These are phyloP conservation scores for Pogonocherus hispidulus DNA, from an alignment of 2,888 invertebrate species.

Conservation along the genomic window DNA sequence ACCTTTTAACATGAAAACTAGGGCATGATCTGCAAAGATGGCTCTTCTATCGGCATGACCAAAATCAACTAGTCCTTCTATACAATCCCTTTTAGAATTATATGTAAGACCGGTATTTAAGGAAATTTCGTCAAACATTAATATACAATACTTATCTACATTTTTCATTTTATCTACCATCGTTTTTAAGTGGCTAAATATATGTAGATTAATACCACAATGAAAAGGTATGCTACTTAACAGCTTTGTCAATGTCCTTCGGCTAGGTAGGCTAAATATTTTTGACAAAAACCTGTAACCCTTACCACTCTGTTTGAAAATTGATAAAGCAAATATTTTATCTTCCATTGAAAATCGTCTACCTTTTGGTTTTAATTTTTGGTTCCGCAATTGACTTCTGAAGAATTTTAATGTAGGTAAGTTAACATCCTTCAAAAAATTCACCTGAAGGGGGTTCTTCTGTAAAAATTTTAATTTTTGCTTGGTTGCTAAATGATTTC, in stretches of 20 bases:
- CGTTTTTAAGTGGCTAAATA: slow-evolving; percentile 40
- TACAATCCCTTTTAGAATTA: slow-evolving; percentile 37
- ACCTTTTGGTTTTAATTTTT: slow-evolving; percentile 3
- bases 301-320: slow-evolving; percentile 45
- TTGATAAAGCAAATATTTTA: slow-evolving; percentile 35
- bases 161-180: slow-evolving; percentile 34
- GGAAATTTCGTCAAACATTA: slow-evolving; percentile 49
- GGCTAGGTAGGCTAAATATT: slow-evolving; percentile 48
- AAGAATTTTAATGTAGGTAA: no score
- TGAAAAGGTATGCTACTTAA: slow-evolving; percentile 40
- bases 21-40: slow-evolving; percentile 52
- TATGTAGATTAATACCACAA: slow-evolving; percentile 41
- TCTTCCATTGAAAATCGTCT: slow-evolving; percentile 29
- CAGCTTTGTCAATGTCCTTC: slow-evolving; percentile 41
- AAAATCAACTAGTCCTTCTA: slow-evolving; percentile 47
- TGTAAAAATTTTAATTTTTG: no score
- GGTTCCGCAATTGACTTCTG: neutral
- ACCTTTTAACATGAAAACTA: slow-evolving; percentile 51
- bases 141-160: slow-evolving; percentile 38
- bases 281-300: slow-evolving; percentile 44
- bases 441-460: no score
- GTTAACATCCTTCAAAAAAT: no score
- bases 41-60: slow-evolving; percentile 27
- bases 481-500: no score
- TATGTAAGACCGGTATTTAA: slow-evolving; percentile 39